A percentile compares a stretch with the other conserved stretches of the same genome.
Evolutionary conservation across 2,113 vertebrate species (phyloP).

Genomic region (Hippolais icterina): DNA sequence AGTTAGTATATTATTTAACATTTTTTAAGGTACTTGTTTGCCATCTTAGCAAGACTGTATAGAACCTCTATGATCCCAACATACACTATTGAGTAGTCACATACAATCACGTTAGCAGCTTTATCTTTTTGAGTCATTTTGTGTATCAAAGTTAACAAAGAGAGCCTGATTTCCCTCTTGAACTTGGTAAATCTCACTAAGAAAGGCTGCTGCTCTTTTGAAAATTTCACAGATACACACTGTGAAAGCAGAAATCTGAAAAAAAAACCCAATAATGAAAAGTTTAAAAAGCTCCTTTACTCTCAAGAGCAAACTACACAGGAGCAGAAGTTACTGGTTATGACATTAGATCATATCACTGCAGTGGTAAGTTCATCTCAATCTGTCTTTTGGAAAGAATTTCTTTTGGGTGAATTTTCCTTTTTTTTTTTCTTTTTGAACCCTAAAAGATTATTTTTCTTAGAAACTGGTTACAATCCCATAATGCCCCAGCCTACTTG

Average conservation of each 20-base stretch:
- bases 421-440: background rate
- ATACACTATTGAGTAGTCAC: background rate
- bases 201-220: background rate
- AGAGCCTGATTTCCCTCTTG: background rate
- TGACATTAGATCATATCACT: background rate
- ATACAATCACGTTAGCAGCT: background rate
- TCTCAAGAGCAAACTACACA: background rate
- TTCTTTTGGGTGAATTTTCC: background rate
- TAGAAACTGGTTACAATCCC: background rate
- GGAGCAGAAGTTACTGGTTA: background rate
- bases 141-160: background rate
- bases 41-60: background rate
- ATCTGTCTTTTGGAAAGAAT: background rate
- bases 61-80: background rate
- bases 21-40: background rate
- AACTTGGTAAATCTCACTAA: background rate
- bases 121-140: background rate
- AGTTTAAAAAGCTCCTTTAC: background rate
- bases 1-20: background rate
- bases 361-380: background rate
- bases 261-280: background rate
- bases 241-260: background rate
- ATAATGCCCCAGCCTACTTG: background rate
- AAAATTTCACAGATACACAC: background rate
- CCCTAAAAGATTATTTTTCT: background rate